These are phyloP conservation scores for Pitta sordida DNA, from an alignment of 2,113 vertebrate genomes.

Conservation along the genomic window DNA sequence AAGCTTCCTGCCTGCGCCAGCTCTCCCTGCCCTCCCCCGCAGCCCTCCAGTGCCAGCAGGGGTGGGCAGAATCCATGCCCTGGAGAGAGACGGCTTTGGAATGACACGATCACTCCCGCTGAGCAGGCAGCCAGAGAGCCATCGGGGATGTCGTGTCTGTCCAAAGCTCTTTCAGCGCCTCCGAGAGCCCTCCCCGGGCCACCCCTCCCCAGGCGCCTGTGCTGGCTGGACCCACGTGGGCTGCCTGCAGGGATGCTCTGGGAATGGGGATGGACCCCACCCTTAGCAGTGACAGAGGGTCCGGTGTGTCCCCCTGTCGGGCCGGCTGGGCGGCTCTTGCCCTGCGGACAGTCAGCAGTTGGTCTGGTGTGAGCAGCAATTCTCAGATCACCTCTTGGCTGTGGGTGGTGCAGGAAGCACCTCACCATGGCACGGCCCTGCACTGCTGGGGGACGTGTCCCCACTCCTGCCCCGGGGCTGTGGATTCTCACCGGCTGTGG, in stretches of 20 bases:
- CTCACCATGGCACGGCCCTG: accelerated
- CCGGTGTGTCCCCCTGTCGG: accelerated
- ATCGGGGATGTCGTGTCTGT: slow-evolving; percentile 98
- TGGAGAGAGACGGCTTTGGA: slow-evolving; percentile 77
- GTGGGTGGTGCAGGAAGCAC: slow-evolving; percentile 62
- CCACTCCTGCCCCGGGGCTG: background rate
- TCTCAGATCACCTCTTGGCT: slow-evolving; percentile 78
- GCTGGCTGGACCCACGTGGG: background rate
- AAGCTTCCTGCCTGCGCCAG: background rate
- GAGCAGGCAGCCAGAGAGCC: slow-evolving; percentile 80
- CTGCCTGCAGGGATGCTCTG: accelerated
- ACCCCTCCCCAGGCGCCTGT: accelerated
- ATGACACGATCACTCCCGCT: slow-evolving; percentile 99
- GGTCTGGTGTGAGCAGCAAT: slow-evolving; percentile 68
- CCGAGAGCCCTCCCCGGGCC: background rate
- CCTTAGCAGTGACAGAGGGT: background rate
- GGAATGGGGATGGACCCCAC: background rate
- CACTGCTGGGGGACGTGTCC: accelerated
- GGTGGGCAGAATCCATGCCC: background rate
- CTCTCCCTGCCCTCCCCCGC: background rate
- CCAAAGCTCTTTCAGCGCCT: slow-evolving; percentile 80
- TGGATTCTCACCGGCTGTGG: background rate
- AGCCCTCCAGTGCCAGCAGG: background rate
- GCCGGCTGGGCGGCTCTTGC: background rate
- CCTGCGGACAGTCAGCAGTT: slow-evolving; percentile 75